These are phyloP conservation scores for Lycaon pictus DNA, from an alignment of 2,113 vertebrate species.

Conservation along the genomic window DNA sequence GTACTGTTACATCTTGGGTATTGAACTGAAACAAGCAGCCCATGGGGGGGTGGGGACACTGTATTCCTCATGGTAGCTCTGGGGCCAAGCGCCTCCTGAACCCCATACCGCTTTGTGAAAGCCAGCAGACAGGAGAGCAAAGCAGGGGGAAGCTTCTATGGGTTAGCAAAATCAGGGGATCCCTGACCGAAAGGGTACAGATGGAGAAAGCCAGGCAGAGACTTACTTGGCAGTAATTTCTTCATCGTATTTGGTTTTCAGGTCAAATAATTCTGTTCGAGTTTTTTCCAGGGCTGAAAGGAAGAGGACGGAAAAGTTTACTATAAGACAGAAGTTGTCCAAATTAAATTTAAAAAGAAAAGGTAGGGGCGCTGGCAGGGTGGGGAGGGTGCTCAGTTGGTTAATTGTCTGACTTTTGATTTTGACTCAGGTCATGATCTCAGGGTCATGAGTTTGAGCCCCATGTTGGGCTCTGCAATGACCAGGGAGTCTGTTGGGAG, in stretches of 20 bases:
- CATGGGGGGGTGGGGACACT: neutral
- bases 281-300: conserved; percentile 97
- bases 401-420: neutral
- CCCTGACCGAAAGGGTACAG: neutral
- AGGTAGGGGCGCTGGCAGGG: neutral
- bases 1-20: neutral
- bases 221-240: conserved; percentile 99
- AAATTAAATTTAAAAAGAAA: neutral
- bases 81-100: neutral
- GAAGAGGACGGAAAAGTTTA: conserved; percentile 78
- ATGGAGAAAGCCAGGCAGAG: conserved; percentile 58
- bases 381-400: neutral
- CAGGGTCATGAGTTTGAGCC: neutral
- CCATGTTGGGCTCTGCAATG: neutral
- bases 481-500: neutral
- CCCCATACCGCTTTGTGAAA: neutral
- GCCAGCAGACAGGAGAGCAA: neutral
- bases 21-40: neutral
- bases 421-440: neutral
- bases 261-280: conserved; percentile 98
- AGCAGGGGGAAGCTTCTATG: neutral
- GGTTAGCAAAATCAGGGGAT: neutral
- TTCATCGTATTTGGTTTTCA: conserved; percentile 99
- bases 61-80: neutral
- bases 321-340: neutral